A percentile compares a stretch with the other conserved stretches of the same genome.
Evolutionary conservation across 1,140 invertebrate species (phyloP).

Genomic region (Drosophila setifemur): DNA sequence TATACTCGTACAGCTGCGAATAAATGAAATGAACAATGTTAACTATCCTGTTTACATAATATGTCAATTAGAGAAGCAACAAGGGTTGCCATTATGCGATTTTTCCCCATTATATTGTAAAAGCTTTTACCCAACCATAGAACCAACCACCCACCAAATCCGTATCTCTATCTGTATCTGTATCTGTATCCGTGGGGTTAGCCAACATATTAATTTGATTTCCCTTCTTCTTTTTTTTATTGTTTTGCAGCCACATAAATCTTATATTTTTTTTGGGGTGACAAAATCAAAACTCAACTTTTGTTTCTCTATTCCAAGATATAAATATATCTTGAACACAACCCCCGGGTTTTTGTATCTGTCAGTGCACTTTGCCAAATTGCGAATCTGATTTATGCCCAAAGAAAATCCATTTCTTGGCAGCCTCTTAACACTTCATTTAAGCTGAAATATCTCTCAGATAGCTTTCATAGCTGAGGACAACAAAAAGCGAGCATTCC

Average conservation of each 20-base stretch:
- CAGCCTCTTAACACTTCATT: slow-evolving; percentile 67
- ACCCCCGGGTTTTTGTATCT: slow-evolving; percentile 1
- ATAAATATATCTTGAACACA: no score
- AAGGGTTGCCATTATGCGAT: not conserved
- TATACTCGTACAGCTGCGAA: slow-evolving; percentile 34
- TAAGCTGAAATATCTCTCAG: slow-evolving; percentile 40
- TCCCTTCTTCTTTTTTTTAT: slow-evolving; percentile 11
- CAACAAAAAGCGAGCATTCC: slow-evolving; percentile 5
- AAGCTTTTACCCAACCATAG: slow-evolving; percentile 31
- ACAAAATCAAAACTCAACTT: slow-evolving; percentile 29
- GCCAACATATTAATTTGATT: slow-evolving; percentile 48
- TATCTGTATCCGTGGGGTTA: slow-evolving; percentile 9
- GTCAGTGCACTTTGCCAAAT: slow-evolving; percentile 66
- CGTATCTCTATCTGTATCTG: not conserved
- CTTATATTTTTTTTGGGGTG: slow-evolving; percentile 33
- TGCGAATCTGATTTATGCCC: slow-evolving; percentile 67
- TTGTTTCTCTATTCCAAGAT: not conserved
- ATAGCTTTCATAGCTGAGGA: not conserved
- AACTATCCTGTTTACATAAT: slow-evolving; percentile 76
- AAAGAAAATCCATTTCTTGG: slow-evolving; percentile 32
- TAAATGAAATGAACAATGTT: slow-evolving; percentile 51
- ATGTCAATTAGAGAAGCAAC: slow-evolving; percentile 64
- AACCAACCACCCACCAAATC: not conserved
- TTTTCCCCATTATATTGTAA: not conserved
- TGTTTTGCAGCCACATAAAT: slow-evolving; percentile 58